Evolutionary conservation across 2,113 vertebrate species (phyloP).

Genomic region (Tetraodon nigroviridis): DNA sequence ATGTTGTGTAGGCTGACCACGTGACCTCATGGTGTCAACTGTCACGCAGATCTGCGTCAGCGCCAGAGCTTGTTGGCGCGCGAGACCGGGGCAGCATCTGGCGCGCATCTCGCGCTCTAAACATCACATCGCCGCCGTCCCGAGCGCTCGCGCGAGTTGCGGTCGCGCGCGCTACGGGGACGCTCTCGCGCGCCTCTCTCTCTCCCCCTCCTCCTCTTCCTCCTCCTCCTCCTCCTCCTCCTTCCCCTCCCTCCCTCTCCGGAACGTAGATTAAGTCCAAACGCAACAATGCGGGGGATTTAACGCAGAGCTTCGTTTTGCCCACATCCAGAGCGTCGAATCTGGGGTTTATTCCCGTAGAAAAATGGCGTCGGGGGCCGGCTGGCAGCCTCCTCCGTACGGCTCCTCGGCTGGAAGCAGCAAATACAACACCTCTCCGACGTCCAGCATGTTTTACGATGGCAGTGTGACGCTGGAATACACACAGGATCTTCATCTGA

Average conservation of each 20-base stretch:
- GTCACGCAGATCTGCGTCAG: too few relatives aligned
- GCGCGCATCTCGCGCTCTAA: conserved; percentile 43
- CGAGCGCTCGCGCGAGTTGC: conserved; percentile 19
- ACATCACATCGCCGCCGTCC: neutral
- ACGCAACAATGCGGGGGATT: conserved; percentile 16
- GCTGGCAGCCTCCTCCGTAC: conserved; percentile 83
- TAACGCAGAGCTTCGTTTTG: conserved; percentile 10
- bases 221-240: neutral
- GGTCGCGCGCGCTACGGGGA: conserved; percentile 22
- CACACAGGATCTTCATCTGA: conserved; percentile 88
- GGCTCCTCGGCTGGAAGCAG: conserved; percentile 60
- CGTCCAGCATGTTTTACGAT: conserved; percentile 71
- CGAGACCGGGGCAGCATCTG: conserved; percentile 44
- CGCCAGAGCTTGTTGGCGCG: conserved; percentile 3
- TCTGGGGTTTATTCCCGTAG: conserved; percentile 15
- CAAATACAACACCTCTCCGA: conserved; percentile 64
- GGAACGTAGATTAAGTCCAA: conserved; percentile 1
- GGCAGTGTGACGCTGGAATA: conserved; percentile 77
- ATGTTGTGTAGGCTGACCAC: neutral
- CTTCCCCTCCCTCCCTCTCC: neutral
- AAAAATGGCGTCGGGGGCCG: conserved; percentile 93
- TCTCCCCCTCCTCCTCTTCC: neutral
- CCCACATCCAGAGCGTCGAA: neutral
- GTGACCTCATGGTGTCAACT: neutral
- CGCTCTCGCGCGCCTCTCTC: conserved; percentile 8